A percentile compares a stretch with the other conserved stretches of the same genome.
Conservation (phyloP, 1,140 invertebrate species). For the Samia ricini region DNA sequence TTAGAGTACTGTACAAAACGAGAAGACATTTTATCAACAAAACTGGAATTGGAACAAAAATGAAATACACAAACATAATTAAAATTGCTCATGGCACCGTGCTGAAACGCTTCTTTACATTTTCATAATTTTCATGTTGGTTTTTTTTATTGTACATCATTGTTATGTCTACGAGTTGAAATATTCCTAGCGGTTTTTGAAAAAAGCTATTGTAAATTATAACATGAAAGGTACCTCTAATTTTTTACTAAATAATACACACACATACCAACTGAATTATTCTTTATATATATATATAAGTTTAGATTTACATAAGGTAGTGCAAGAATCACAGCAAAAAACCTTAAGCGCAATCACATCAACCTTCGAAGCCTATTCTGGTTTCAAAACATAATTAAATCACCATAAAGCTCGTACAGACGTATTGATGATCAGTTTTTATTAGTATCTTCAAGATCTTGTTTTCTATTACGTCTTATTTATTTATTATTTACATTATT, state of each 20-base stretch:
- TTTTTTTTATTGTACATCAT: no score
- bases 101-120: no score
- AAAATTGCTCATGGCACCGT: background rate
- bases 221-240: no score
- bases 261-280: background rate
- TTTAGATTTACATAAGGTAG: slow-evolving; percentile 3
- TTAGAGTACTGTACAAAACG: background rate
- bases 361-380: slow-evolving; percentile 6
- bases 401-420: background rate
- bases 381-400: background rate
- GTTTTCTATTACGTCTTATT: background rate
- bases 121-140: no score
- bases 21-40: background rate
- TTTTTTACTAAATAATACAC: background rate
- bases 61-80: background rate
- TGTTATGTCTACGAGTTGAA: no score
- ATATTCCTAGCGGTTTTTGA: no score
- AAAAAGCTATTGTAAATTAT: no score
- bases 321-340: slow-evolving; percentile 8
- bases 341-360: background rate
- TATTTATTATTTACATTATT: background rate
- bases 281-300: background rate
- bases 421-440: background rate
- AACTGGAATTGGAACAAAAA: background rate
- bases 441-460: background rate